Percentiles rank a stretch among this genome's conserved stretches.
phyloP scores from a whole-genome alignment of 2,797 vertebrate genomes.

The Rhyacichthys aspro region DNA sequence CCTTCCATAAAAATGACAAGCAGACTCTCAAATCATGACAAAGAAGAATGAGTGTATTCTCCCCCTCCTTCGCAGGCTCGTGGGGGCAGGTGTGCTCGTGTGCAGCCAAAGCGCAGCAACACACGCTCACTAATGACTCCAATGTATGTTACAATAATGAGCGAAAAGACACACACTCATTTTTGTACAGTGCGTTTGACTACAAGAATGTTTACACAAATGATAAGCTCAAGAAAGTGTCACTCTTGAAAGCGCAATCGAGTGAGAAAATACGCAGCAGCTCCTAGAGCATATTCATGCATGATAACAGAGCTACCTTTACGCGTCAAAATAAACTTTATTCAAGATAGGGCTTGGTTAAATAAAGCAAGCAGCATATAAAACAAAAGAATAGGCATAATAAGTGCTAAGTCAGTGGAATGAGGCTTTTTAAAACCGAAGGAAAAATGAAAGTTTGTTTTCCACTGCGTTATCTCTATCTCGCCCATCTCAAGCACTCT shows the following conservation, averaged over 20 bases:
- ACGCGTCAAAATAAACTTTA: slow-evolving; percentile 42
- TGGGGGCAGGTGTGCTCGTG: slow-evolving; percentile 75
- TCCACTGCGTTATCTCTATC: slow-evolving; percentile 78
- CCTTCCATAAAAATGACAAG: slow-evolving; percentile 75
- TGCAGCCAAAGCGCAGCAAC: slow-evolving; percentile 61
- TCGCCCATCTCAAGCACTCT: slow-evolving; percentile 78
- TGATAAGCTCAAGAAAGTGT: slow-evolving; percentile 30
- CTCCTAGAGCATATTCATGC: slow-evolving; percentile 82
- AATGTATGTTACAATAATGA: slow-evolving; percentile 36
- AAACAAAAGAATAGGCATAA: slow-evolving; percentile 8
- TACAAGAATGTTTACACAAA: slow-evolving; percentile 4
- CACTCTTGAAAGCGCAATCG: slow-evolving; percentile 73
- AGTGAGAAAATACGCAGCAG: slow-evolving; percentile 80
- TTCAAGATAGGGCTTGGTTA: slow-evolving; percentile 23
- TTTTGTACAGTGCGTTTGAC: not conserved
- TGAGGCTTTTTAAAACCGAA: slow-evolving; percentile 45
- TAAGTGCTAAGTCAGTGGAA: slow-evolving; percentile 43
- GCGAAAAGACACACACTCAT: not conserved
- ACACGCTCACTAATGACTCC: slow-evolving; percentile 41
- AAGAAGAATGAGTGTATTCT: slow-evolving; percentile 61
- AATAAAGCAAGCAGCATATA: slow-evolving; percentile 23
- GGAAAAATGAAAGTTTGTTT: slow-evolving; percentile 77
- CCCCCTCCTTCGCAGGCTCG: slow-evolving; percentile 39
- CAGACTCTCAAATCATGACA: slow-evolving; percentile 73
- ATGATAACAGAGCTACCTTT: slow-evolving; percentile 69